Conservation (phyloP, 2,113 vertebrate genomes). For the Centropristis striata region DNA sequence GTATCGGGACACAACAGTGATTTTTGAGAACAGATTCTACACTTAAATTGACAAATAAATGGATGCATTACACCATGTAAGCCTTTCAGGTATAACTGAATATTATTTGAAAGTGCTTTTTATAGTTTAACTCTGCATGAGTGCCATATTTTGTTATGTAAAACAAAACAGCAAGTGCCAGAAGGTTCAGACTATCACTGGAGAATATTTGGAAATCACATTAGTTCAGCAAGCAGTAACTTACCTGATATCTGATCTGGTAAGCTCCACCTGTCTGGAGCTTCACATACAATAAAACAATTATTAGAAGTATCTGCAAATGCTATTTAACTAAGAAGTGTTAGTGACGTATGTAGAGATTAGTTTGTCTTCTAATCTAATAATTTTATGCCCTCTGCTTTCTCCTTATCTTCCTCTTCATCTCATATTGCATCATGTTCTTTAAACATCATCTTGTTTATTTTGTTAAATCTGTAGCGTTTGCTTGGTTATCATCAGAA, state of each 20-base stretch:
- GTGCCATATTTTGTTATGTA: neutral
- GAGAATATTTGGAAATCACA: neutral
- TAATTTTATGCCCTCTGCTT: neutral
- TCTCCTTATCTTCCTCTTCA: neutral
- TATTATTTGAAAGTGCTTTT: neutral
- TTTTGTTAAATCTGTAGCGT: neutral
- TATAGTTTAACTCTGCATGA: neutral
- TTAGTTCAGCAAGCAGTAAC: neutral
- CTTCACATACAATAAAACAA: neutral
- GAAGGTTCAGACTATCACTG: neutral
- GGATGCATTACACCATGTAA: neutral
- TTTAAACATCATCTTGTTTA: neutral
- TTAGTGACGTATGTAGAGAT: neutral
- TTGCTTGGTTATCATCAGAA: neutral
- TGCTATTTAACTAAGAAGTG: neutral
- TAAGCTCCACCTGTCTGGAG: neutral
- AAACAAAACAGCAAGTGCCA: neutral
- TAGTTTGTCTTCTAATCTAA: neutral
- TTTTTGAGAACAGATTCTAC: conserved; percentile 17
- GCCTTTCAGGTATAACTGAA: neutral
- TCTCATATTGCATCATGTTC: neutral
- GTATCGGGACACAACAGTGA: conserved; percentile 24
- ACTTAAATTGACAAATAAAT: neutral
- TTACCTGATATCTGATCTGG: neutral
- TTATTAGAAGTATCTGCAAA: neutral